Evolutionary conservation across 2,888 invertebrate genomes (phyloP).

Genomic region (Nephrotoma appendiculata): DNA sequence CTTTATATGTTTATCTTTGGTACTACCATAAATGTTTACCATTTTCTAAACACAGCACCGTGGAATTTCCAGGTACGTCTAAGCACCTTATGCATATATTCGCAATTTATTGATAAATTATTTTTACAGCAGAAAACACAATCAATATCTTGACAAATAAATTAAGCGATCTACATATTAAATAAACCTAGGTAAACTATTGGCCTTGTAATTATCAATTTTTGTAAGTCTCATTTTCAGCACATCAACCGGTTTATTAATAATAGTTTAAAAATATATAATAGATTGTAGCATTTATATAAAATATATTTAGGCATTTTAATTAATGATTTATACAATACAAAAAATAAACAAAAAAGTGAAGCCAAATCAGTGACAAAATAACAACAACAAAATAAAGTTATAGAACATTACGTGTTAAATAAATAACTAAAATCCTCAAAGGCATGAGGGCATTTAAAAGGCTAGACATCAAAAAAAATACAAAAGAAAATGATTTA

Average conservation of each 20-base stretch:
- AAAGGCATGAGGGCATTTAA: constrained; percentile 12
- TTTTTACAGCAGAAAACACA: no score
- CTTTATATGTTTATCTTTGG: no score
- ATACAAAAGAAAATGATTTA: not conserved
- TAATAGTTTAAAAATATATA: not conserved
- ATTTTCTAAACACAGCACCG: no score
- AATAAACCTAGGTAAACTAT: no score
- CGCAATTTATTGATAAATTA: no score
- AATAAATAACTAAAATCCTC: constrained; percentile 10
- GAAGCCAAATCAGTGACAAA: constrained; percentile 5
- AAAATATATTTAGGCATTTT: not conserved
- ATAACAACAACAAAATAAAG: constrained; percentile 7
- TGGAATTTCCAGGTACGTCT: no score
- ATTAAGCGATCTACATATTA: no score
- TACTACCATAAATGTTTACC: no score
- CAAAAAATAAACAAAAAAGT: not conserved
- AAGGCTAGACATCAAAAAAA: not conserved
- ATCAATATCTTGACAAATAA: no score
- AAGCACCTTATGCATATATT: no score
- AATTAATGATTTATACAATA: not conserved
- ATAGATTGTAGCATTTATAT: not conserved
- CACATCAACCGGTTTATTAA: not conserved
- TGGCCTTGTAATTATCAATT: no score
- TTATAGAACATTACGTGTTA: not conserved
- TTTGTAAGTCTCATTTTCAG: not conserved